Conservation (phyloP, 1,140 invertebrate species). For the Formica exsecta region DNA sequence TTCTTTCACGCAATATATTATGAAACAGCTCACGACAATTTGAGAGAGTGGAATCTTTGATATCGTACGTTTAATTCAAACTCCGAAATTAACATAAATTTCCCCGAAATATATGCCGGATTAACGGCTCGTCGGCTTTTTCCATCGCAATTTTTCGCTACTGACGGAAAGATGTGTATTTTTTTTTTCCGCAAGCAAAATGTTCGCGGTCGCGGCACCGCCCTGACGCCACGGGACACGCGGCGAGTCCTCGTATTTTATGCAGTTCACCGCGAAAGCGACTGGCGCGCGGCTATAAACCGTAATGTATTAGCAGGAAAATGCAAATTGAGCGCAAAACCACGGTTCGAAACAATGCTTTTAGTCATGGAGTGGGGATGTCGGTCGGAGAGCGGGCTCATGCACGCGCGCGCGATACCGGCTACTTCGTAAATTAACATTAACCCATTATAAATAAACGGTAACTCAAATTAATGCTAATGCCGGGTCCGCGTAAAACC, state of each 20-base stretch:
- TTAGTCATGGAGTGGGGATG: conserved; percentile 73
- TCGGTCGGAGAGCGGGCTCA: conserved; percentile 50
- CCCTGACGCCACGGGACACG: conserved; percentile 68
- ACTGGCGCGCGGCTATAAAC: conserved; percentile 78
- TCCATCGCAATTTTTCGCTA: conserved; percentile 8
- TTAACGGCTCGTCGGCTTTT: conserved; percentile 27
- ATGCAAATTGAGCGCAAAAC: conserved; percentile 83
- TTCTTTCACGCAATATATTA: neutral
- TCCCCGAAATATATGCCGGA: neutral
- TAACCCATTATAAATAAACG: conserved; percentile 82
- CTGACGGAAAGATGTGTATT: conserved; percentile 66
- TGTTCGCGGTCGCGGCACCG: conserved; percentile 66
- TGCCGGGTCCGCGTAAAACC: conserved; percentile 76
- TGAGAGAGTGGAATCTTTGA: neutral
- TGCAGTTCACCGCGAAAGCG: conserved; percentile 78
- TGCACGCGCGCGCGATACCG: conserved; percentile 48
- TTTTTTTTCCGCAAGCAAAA: conserved; percentile 71
- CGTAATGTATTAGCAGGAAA: conserved; percentile 82
- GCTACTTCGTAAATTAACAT: conserved; percentile 83
- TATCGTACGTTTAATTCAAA: neutral
- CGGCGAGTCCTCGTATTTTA: conserved; percentile 78
- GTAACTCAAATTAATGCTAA: conserved; percentile 83
- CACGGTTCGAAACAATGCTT: conserved; percentile 82
- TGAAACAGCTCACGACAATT: conserved; percentile 2
- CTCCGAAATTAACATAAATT: conserved; percentile 3